phyloP scores from a whole-genome alignment of 2,797 vertebrate species.

The Serranus cabrilla region DNA sequence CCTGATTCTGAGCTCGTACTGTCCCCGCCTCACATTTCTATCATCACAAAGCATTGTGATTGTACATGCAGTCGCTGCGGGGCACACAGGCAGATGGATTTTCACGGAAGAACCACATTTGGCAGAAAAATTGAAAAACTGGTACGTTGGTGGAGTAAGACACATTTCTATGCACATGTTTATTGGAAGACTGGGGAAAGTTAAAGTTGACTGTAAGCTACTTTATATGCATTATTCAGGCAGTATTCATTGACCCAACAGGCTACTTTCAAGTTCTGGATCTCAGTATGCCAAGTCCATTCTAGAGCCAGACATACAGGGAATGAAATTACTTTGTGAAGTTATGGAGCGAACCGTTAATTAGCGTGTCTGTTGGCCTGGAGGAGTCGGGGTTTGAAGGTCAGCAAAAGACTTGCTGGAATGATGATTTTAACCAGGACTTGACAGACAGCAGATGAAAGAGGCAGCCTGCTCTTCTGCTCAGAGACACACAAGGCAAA shows the following conservation, averaged over 20 bases:
- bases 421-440: conserved; percentile 54
- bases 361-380: conserved; percentile 63
- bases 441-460: conserved; percentile 65
- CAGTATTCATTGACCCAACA: conserved; percentile 26
- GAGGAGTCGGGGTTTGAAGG: conserved; percentile 72
- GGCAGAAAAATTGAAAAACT: conserved; percentile 15
- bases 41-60: conserved; percentile 32
- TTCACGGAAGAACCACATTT: conserved; percentile 23
- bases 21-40: conserved; percentile 20
- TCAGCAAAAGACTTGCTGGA: conserved; percentile 57
- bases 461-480: conserved; percentile 29
- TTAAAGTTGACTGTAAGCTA: conserved; percentile 40
- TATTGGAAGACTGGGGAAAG: conserved; percentile 14
- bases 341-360: conserved; percentile 61
- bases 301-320: conserved; percentile 52
- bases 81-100: conserved; percentile 25
- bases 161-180: conserved; percentile 29
- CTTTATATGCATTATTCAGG: conserved; percentile 53
- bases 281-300: conserved; percentile 50
- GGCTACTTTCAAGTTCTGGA: conserved; percentile 41
- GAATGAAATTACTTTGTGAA: conserved; percentile 70
- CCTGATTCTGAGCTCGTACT: conserved; percentile 37
- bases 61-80: conserved; percentile 15
- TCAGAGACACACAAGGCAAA: conserved; percentile 15
- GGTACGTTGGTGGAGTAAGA: background rate